Conservation (phyloP, 1,140 invertebrate species). For the Anthonomus grandis region DNA sequence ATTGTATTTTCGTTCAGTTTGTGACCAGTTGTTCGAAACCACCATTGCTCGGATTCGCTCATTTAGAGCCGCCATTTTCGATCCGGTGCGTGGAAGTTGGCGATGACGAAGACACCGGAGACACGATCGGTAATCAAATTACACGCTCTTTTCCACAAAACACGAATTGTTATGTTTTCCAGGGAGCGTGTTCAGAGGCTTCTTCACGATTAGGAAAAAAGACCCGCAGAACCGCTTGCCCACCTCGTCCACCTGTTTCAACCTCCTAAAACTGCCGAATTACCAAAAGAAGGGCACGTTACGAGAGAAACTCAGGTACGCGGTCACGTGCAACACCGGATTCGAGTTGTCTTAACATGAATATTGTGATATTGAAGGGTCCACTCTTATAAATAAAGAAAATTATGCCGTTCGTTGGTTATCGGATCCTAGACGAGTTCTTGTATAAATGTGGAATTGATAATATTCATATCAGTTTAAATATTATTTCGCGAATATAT, state of each 20-base stretch:
- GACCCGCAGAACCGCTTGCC: slow-evolving; percentile 94
- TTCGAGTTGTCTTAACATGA: slow-evolving; percentile 90
- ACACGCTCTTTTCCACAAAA: neutral
- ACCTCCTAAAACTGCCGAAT: slow-evolving; percentile 96
- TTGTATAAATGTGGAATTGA: slow-evolving; percentile 19
- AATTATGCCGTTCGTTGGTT: neutral
- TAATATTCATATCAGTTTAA: slow-evolving; percentile 18
- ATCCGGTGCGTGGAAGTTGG: slow-evolving; percentile 98
- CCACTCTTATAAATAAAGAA: neutral
- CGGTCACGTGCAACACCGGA: slow-evolving; percentile 95
- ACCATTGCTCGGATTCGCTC: slow-evolving; percentile 93
- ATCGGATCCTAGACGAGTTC: slow-evolving; percentile 2
- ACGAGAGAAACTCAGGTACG: slow-evolving; percentile 94
- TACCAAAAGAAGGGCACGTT: slow-evolving; percentile 96
- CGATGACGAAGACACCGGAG: slow-evolving; percentile 97
- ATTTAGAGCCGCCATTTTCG: slow-evolving; percentile 97
- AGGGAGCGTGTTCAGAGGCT: slow-evolving; percentile 94
- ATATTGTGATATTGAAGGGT: slow-evolving; percentile 8
- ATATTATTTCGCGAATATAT: neutral
- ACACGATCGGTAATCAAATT: slow-evolving; percentile 83
- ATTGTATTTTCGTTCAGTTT: slow-evolving; percentile 66
- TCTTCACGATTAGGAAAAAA: slow-evolving; percentile 95
- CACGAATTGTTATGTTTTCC: slow-evolving; percentile 18
- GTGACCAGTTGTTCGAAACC: slow-evolving; percentile 98
- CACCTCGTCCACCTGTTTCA: slow-evolving; percentile 99